These are phyloP conservation scores for Proterorhinus semilunaris DNA, from an alignment of 2,113 vertebrate genomes.

Conservation along the genomic window DNA sequence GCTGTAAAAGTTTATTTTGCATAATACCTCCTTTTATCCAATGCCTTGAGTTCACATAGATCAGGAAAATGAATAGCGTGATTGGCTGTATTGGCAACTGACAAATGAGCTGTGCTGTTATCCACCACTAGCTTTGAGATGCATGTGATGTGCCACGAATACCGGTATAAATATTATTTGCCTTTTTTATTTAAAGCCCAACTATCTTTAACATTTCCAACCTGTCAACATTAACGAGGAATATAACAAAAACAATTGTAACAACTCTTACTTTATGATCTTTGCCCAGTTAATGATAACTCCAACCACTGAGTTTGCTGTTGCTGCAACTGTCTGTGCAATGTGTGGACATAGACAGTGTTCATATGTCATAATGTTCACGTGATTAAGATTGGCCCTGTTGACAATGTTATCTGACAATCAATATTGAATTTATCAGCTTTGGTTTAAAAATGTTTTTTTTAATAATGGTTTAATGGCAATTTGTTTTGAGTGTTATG, in stretches of 20 bases:
- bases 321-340: neutral
- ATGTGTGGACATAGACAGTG: neutral
- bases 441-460: too few relatives aligned
- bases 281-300: too few relatives aligned
- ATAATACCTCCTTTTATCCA: constrained; percentile 15
- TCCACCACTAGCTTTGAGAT: constrained; percentile 11
- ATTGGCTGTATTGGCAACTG: neutral
- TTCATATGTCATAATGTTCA: neutral
- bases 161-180: neutral
- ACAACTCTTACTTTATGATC: too few relatives aligned
- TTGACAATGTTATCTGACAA: neutral
- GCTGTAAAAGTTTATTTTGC: too few relatives aligned
- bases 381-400: neutral
- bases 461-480: too few relatives aligned
- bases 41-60: constrained; percentile 13
- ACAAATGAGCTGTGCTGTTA: neutral
- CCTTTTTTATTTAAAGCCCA: neutral
- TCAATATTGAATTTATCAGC: too few relatives aligned
- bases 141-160: constrained; percentile 14
- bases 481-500: neutral
- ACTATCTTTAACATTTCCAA: too few relatives aligned
- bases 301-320: neutral
- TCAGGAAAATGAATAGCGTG: neutral
- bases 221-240: too few relatives aligned
- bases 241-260: too few relatives aligned